These are phyloP conservation scores for Cryptosula pallasiana DNA, from an alignment of 2,888 invertebrate species.

Conservation along the genomic window DNA sequence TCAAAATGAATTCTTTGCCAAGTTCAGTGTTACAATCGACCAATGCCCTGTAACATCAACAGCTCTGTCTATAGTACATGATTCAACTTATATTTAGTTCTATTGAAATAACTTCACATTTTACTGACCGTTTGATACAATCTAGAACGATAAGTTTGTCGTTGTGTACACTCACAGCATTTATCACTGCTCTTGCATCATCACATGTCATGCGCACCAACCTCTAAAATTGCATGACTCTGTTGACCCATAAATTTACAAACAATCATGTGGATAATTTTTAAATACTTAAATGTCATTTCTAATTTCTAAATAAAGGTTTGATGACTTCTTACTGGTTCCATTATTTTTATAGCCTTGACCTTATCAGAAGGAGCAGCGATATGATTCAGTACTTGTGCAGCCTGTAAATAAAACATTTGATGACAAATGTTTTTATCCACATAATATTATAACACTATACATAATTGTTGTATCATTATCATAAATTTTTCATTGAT, in stretches of 20 bases:
- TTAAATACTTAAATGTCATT: too few relatives aligned
- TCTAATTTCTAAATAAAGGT: neutral
- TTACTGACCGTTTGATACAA: conserved; percentile 46
- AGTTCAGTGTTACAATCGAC: conserved; percentile 44
- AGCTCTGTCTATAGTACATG: too few relatives aligned
- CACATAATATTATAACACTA: too few relatives aligned
- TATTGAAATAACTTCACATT: too few relatives aligned
- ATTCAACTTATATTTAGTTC: too few relatives aligned
- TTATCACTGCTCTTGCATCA: conserved; percentile 47
- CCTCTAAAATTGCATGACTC: too few relatives aligned
- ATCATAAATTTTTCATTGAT: neutral
- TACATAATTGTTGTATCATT: neutral
- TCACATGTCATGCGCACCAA: conserved; percentile 49
- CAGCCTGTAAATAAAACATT: conserved; percentile 37
- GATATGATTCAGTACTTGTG: conserved; percentile 42
- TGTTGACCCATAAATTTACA: too few relatives aligned
- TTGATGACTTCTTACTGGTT: conserved; percentile 40
- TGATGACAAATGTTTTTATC: too few relatives aligned
- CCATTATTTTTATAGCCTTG: conserved; percentile 45
- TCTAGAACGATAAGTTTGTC: conserved; percentile 49
- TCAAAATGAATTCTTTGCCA: conserved; percentile 49
- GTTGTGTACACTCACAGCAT: conserved; percentile 45
- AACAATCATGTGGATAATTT: too few relatives aligned
- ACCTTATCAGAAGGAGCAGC: conserved; percentile 47
- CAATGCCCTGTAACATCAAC: conserved; percentile 41